Evolutionary conservation across 2,113 vertebrate genomes (phyloP), one percentile per base, ranked within the genome.

Genomic region (Actinemys pallida): DNA sequence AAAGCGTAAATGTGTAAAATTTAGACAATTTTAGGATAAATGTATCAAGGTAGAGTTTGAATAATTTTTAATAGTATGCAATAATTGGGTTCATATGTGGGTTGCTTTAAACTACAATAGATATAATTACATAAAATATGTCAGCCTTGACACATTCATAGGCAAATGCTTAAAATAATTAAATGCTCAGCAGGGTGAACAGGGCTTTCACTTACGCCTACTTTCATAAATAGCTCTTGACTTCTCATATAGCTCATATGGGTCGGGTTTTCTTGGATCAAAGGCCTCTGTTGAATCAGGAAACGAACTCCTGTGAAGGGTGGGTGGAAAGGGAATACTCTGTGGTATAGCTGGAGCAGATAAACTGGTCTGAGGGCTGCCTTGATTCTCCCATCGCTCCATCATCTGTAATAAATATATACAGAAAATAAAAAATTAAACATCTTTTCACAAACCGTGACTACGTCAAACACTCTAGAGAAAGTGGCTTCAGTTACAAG

Each of bases 141-240:
- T 78, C 62, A 93, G 84, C 45, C 92, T 84, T 53, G 81, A n/a
- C 50, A 45, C 5, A 85, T 49, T 83, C 87, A 89, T 72, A 87
- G 80, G 47, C 10, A 95, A 92, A 90, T 86, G 11, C 76, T 62
- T 83, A 92, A 92, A 94, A 56, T 82, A 62, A 72, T 79, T 90
- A 92, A 91, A 83, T 20, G 82, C 72, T 85, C 92, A 94, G 89
- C 91, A 89, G 88, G 93, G 93, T 94, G 91, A 92, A 93, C 59
- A 94, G 94, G 92, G 87, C 94, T 98, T 97, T 98, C 99, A 99
- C 99, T 99, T 99, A 99, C 99, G 99, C 99, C 99, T 99, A 99
- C 99, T 99, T 99, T 99, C 99, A 99, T 99, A 99, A 98, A 99
- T 99, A 98, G 99, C 99, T 98, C 99, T 99, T 97, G 99, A 99